Evolutionary conservation across 1,140 invertebrate genomes (phyloP), one percentile per base, ranked within the genome.

Genomic region (Elymnias hypermnestra): DNA sequence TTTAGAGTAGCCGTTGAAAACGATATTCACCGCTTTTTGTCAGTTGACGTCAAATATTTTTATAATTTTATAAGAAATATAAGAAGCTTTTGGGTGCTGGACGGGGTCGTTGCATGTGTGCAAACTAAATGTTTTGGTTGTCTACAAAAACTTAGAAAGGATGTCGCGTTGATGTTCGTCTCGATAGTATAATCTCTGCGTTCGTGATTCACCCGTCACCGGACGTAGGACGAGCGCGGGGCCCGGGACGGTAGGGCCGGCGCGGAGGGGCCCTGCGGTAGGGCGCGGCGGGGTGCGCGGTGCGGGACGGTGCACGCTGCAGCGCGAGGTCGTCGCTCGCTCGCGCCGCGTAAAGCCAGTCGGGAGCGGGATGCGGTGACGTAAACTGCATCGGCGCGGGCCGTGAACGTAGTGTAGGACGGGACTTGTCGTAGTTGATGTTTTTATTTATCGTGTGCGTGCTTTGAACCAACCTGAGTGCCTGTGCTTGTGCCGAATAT

Each of bases 341-440:
- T 72, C 68, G 72, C 74, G 59, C 59, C 60, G 66, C 63, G 68
- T 46, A 47, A 56, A 28, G 77, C 68, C 81, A 84, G 81, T 84
- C 77, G 74, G 81, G 77, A 84, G 81, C 81, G 81, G 81, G 81
- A 82, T 84, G 81, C 81, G 81, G 81, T 84, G 81, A 84, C 81
- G 81, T 83, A 82, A 76, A 81, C 74, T 84, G 81, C 81, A 84
- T 66, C 72, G 81, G 81, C 78, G 71, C 61, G 72, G 71, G 81
- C 76, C 81, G 78, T 64, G 39, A 73, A 63, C 75, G 76, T 84
- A 84, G 76, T 83, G 81, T 83, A 78, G 76, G 70, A 77, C 76
- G 76, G 76, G 73, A 84, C 72, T 72, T 68, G 69, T 81, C 72
- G 76, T 72, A 53, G 59, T 66, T 63, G 62, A 47, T 54, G 40